Evolutionary conservation across 2,888 invertebrate species (phyloP).

Genomic region (Noctuana brunneofusca): DNA sequence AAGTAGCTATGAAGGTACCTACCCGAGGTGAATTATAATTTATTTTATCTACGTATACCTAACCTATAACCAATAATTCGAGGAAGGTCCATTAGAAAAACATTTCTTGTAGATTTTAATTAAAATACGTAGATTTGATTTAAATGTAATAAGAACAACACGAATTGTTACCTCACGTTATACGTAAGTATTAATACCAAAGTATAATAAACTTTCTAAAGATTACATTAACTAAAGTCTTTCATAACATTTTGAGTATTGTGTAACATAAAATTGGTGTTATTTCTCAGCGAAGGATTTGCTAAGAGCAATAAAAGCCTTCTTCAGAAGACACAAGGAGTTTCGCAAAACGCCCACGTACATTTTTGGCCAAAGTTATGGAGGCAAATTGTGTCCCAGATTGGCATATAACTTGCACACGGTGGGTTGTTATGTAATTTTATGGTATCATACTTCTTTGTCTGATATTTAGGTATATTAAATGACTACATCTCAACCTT

Average conservation of each 20-base stretch:
- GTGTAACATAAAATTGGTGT: conserved; percentile 32
- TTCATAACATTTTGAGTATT: conserved; percentile 25
- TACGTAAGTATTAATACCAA: no score
- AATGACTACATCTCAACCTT: not conserved
- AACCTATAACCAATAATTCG: no score
- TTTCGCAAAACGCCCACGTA: conserved; percentile 90
- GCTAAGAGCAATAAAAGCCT: conserved; percentile 85
- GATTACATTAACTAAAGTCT: conserved; percentile 11
- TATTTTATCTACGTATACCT: no score
- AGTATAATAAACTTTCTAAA: conserved; percentile 1
- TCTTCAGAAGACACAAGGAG: conserved; percentile 86
- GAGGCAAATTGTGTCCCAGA: conserved; percentile 91
- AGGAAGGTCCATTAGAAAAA: no score
- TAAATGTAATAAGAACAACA: not conserved
- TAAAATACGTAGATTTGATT: no score
- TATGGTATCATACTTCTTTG: not conserved
- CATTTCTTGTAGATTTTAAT: no score
- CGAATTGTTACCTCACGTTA: not conserved
- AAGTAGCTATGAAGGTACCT: not conserved
- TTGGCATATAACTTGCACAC: conserved; percentile 65
- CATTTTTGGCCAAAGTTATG: conserved; percentile 94
- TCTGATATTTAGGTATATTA: no score
- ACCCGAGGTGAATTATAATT: no score
- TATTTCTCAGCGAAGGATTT: conserved; percentile 86
- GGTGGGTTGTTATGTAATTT: conserved; percentile 49